Base-by-base conservation (phyloP, 2,113 vertebrate species). In the Esox niger region DNA sequence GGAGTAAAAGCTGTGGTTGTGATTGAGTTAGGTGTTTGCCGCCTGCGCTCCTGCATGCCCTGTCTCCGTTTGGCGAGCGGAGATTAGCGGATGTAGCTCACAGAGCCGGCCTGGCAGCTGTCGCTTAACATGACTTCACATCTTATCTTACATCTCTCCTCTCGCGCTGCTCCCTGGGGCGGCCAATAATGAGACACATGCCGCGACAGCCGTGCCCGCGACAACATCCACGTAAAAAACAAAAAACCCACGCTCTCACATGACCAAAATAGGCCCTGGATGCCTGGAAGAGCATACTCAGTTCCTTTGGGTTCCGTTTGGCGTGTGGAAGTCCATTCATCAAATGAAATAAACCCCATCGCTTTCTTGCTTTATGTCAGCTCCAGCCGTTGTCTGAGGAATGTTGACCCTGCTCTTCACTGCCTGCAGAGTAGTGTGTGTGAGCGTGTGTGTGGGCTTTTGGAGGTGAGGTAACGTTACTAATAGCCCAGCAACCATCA, bases 101-200 rank as follows among this genome's bases (percentile, higher is more conserved):
- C 55, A 57, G 20, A 61, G 59, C 59, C 58, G 52, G 38, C 57
- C 54, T 31, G 30, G 82, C 90, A 89, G 88, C 89, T 89, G 88
- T 85, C 79, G 70, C 75, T 70, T 86, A 88, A 87, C 84, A 67
- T 81, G 85, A 79, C 79, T 80, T 83, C 76, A 81, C 76, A 80
- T 86, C 77, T 64, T 77, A 65, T 74, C 65, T n/a, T 82, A 75
- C 77, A 85, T 87, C 70, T 78, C 56, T 81, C 38, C n/a, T 4
- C 26, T 30, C 15, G 9, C 38, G 20, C 15, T 26, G 23, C 17
- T 21, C 52, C 32, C 52, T 23, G 21, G 52, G 52, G 8, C 20
- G 20, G 8, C 21, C 5, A n/a, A 27, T 65, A 65, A 65, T 31
- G 27, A 65, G 63, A 30, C 63, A 65, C 63, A 31, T 79, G 70